Evolutionary conservation across 2,113 vertebrate genomes (phyloP), one percentile per base, ranked within the genome.

Genomic region (Scopus umbretta): DNA sequence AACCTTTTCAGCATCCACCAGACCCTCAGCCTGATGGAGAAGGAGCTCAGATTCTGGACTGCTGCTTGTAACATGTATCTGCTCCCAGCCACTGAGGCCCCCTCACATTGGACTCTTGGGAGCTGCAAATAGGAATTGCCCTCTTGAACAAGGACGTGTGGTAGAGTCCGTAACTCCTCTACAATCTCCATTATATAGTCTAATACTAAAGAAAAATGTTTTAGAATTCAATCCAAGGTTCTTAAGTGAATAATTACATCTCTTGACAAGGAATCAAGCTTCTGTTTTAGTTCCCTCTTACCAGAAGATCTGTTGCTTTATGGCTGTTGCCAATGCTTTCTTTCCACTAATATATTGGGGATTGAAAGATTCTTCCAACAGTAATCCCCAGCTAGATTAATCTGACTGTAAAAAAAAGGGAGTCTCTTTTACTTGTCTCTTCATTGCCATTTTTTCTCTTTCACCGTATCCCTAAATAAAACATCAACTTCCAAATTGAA

Each of bases 61-160:
- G 34, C 86, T 87, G 59, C 42, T 74, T 76, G 50, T 4, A 2
- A 29, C 6, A 3, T 59, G 38, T 32, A 38, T 38, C 32, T 56
- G 79, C 36, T 53, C 53, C 80, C 91, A 63, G 72, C 61, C 5
- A 0, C 3, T 42, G 66, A 84, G 63, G 68, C 7, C 17, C 17
- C 5, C 5, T 5, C 6, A 25, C 30, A 5, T 1, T 30, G 19
- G n/a, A 66, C 23, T 63, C 55, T 43, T 43, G 32, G 55, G 8
- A 84, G 61, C 72, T 84, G 34, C 25, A 36, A 67, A 86, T 43
- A 71, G 38, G 4, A 90, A 55, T 68, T 52, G n/a, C 11, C 18
- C 14, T 40, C 26, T 47, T 67, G 55, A 74, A 43, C 26, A 80
- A 52, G 53, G 42, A 50, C 1, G 1, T 5, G 11, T 0, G 0